Conservation (phyloP, 2,113 vertebrate species). For the Seriola rivoliana region DNA sequence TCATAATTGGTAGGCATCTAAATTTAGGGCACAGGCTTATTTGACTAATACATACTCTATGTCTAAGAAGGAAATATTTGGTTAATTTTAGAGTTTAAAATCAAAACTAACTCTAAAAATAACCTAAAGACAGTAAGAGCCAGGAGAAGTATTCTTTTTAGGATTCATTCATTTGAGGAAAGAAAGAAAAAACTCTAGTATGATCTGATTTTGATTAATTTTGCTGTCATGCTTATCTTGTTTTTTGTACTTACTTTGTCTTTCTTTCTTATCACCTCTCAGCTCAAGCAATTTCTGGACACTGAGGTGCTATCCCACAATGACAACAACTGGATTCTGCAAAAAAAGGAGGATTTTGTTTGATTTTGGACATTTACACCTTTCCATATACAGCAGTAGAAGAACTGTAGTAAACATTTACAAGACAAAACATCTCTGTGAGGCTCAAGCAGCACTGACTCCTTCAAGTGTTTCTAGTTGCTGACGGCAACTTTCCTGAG, state of each 20-base stretch:
- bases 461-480: slow-evolving; percentile 49
- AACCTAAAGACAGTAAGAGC: neutral
- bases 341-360: slow-evolving; percentile 57
- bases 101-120: neutral
- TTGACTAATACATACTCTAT: neutral
- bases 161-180: neutral
- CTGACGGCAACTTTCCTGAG: slow-evolving; percentile 60
- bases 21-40: neutral
- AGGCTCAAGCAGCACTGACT: slow-evolving; percentile 49
- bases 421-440: slow-evolving; percentile 18
- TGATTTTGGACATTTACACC: slow-evolving; percentile 39
- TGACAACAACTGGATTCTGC: slow-evolving; percentile 18
- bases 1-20: neutral
- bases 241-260: slow-evolving; percentile 28
- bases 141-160: neutral
- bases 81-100: neutral
- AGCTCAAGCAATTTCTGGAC: slow-evolving; percentile 94
- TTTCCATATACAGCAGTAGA: slow-evolving; percentile 52
- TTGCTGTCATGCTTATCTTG: neutral
- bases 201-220: neutral
- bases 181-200: neutral
- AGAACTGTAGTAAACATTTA: slow-evolving; percentile 57
- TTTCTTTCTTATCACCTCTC: slow-evolving; percentile 44
- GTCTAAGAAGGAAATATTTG: neutral
- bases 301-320: slow-evolving; percentile 85